Conservation (phyloP, 2,113 vertebrate species). For the Cinclus mexicanus region DNA sequence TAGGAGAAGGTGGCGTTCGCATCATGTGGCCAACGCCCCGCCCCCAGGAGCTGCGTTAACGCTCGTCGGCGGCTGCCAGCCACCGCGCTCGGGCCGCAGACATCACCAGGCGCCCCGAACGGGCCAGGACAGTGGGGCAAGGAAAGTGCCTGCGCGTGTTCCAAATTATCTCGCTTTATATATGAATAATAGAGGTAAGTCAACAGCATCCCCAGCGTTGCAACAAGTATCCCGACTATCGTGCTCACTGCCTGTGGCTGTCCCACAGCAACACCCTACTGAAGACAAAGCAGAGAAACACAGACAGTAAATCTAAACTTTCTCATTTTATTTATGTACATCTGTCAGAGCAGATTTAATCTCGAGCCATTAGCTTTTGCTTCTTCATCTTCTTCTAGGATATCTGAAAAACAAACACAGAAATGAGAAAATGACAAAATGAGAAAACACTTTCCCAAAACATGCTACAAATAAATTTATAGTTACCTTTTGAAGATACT, state of each 20-base stretch:
- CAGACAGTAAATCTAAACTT: not conserved
- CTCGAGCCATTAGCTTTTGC: slow-evolving; percentile 94
- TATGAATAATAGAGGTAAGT: not conserved
- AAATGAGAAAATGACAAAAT: not conserved
- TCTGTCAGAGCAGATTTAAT: slow-evolving; percentile 65
- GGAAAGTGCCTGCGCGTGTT: not conserved
- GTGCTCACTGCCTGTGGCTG: not conserved
- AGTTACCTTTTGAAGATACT: not conserved
- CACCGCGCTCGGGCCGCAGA: not conserved
- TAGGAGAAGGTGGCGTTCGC: not conserved
- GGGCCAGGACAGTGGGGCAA: not conserved
- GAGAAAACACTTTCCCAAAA: not conserved
- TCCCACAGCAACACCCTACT: not conserved
- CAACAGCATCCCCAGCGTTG: not conserved
- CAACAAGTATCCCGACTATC: not conserved
- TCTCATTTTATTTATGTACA: slow-evolving; percentile 67
- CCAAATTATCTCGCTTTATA: not conserved
- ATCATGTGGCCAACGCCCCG: not conserved
- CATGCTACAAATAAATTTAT: too few relatives aligned
- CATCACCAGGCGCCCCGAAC: not conserved
- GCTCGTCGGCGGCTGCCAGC: not conserved
- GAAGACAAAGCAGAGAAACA: not conserved
- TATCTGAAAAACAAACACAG: slow-evolving; percentile 73
- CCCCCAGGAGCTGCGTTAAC: not conserved
- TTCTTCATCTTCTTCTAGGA: slow-evolving; percentile 99